Evolutionary conservation across 2,888 invertebrate genomes (phyloP).

Genomic region (Nemurella pictetii): DNA sequence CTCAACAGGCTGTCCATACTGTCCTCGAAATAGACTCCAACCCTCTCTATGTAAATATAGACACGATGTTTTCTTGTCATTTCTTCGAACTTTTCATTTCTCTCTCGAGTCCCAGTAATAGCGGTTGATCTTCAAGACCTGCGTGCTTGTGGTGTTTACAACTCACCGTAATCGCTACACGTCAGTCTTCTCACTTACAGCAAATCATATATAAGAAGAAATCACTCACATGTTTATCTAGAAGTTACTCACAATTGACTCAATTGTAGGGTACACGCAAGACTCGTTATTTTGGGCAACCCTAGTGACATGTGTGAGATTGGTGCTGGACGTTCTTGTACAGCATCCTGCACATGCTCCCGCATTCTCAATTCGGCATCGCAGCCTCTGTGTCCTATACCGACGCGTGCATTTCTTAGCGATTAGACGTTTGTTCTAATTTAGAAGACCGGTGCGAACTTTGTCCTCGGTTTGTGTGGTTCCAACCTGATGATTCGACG

Average conservation of each 20-base stretch:
- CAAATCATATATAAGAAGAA: no score
- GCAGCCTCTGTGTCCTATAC: background rate
- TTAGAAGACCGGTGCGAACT: background rate
- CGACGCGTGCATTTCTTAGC: background rate
- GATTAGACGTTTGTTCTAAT: background rate
- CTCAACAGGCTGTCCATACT: background rate
- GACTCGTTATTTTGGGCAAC: background rate
- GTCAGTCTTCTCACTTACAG: no score
- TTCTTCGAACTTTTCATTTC: background rate
- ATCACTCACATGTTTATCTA: no score
- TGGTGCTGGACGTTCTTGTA: background rate
- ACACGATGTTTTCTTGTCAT: background rate
- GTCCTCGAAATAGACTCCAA: background rate
- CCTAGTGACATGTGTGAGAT: background rate
- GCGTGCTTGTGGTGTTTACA: background rate
- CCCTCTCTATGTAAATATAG: background rate
- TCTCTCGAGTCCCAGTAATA: background rate
- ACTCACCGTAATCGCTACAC: no score
- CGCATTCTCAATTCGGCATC: background rate
- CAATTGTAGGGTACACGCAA: background rate
- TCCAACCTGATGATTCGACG: background rate
- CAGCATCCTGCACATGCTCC: background rate
- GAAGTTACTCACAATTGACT: background rate
- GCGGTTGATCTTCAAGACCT: background rate
- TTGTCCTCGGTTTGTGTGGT: background rate